These are phyloP conservation scores for Amniataba percoides DNA, from an alignment of 2,797 vertebrate species.

Conservation along the genomic window DNA sequence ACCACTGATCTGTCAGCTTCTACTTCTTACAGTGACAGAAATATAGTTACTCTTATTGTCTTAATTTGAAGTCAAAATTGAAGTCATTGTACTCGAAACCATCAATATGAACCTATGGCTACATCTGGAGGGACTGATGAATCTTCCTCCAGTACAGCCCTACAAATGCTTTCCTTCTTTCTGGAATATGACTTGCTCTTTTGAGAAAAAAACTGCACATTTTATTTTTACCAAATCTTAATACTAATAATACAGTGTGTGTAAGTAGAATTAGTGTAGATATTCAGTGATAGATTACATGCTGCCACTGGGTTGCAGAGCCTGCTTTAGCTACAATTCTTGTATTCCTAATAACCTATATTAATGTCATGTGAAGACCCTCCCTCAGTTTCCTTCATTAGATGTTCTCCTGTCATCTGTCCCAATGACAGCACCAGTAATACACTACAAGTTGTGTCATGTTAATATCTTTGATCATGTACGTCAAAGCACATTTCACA, in stretches of 20 bases:
- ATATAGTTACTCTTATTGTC: constrained; percentile 7
- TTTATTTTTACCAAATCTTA: constrained; percentile 20
- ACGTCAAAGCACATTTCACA: constrained; percentile 39
- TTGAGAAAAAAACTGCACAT: constrained; percentile 40
- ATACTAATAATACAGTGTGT: constrained; percentile 18
- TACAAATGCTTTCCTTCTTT: constrained; percentile 9
- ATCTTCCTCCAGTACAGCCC: background rate
- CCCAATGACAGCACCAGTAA: constrained; percentile 23
- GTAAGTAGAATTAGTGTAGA: constrained; percentile 28
- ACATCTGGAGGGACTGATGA: constrained; percentile 3
- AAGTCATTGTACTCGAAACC: background rate
- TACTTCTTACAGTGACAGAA: background rate
- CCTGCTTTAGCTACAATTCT: constrained; percentile 1
- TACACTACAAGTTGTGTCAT: constrained; percentile 30
- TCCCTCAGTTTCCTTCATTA: background rate
- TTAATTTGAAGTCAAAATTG: constrained; percentile 8
- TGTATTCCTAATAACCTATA: background rate
- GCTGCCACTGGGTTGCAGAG: background rate
- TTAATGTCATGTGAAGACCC: constrained; percentile 19
- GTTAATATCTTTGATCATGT: constrained; percentile 19
- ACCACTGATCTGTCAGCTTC: background rate
- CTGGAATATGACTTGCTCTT: constrained; percentile 16
- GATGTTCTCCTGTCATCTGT: constrained; percentile 1
- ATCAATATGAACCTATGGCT: background rate
- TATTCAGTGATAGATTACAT: constrained; percentile 15